Evolutionary conservation across 1,140 invertebrate species (phyloP).

Genomic region (Phymorhynchus buccinoides): DNA sequence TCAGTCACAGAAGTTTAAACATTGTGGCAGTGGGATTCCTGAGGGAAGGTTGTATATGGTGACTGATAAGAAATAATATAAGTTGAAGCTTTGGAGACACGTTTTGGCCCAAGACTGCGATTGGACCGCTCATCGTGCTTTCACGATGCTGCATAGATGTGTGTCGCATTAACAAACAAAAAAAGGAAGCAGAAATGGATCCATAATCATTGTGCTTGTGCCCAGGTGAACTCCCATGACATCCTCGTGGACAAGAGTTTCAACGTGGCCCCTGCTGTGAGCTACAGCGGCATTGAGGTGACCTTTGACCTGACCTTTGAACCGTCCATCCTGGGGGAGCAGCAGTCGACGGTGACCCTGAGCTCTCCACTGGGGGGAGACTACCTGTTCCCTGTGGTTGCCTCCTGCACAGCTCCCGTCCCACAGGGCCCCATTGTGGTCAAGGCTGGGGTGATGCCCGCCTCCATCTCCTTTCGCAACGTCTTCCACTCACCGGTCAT

Average conservation of each 20-base stretch:
- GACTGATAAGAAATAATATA: no score
- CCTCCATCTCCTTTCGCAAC: slow-evolving; percentile 60
- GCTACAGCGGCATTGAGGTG: slow-evolving; percentile 68
- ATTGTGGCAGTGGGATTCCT: no score
- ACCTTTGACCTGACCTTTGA: slow-evolving; percentile 72
- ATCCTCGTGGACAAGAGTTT: slow-evolving; percentile 71
- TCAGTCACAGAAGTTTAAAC: no score
- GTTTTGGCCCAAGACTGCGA: no score
- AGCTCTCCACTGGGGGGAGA: slow-evolving; percentile 69
- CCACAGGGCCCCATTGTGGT: slow-evolving; percentile 67
- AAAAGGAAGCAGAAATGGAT: no score
- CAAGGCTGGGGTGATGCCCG: slow-evolving; percentile 50
- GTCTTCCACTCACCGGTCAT: slow-evolving; percentile 45
- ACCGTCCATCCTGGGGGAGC: slow-evolving; percentile 70
- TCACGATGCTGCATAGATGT: no score
- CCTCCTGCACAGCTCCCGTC: slow-evolving; percentile 69
- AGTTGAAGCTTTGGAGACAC: no score
- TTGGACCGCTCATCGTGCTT: no score
- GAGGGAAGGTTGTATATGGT: no score
- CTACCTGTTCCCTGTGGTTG: slow-evolving; percentile 72
- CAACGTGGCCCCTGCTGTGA: slow-evolving; percentile 65
- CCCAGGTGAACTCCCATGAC: slow-evolving; percentile 70
- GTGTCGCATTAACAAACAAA: no score
- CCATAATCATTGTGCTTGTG: slow-evolving; percentile 28
- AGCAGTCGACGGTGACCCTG: slow-evolving; percentile 63